phyloP scores from a whole-genome alignment of 2,888 invertebrate genomes.

The Brachylomia viminalis region DNA sequence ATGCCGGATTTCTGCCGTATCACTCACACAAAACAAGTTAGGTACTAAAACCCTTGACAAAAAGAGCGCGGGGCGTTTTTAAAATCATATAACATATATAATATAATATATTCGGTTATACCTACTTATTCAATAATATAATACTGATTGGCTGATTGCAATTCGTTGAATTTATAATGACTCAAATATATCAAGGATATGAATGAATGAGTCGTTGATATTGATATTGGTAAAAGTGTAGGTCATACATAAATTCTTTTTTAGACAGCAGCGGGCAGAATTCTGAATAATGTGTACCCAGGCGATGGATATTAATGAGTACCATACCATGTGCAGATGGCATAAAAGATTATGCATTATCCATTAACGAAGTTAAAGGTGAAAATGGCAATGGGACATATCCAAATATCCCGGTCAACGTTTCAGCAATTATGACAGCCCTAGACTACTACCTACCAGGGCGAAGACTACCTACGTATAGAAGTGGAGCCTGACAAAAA shows the following conservation, averaged over 20 bases:
- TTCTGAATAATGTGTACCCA: background rate
- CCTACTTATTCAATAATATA: background rate
- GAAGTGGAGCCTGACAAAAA: background rate
- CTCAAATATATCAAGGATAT: conserved; percentile 20
- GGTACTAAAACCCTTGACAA: background rate
- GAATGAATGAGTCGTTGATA: conserved; percentile 15
- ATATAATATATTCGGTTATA: background rate
- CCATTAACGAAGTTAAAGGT: background rate
- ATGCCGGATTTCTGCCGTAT: background rate
- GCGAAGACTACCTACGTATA: background rate
- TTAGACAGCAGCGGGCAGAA: background rate
- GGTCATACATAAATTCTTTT: conserved; percentile 28
- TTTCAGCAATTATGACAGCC: too few relatives aligned
- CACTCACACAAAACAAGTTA: background rate
- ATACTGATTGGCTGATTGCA: conserved; percentile 32
- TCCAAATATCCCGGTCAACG: too few relatives aligned
- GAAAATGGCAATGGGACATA: background rate
- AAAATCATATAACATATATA: background rate
- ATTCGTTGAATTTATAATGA: conserved; percentile 32
- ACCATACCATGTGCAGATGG: background rate
- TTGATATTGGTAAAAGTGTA: conserved; percentile 10
- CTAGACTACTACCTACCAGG: too few relatives aligned
- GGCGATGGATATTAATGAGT: conserved; percentile 1
- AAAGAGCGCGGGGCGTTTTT: background rate
- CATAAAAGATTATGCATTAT: background rate